Percentiles rank a stretch among this genome's conserved stretches.
Evolutionary conservation across 2,797 vertebrate species (phyloP).

Genomic region (Bothrops alternatus): DNA sequence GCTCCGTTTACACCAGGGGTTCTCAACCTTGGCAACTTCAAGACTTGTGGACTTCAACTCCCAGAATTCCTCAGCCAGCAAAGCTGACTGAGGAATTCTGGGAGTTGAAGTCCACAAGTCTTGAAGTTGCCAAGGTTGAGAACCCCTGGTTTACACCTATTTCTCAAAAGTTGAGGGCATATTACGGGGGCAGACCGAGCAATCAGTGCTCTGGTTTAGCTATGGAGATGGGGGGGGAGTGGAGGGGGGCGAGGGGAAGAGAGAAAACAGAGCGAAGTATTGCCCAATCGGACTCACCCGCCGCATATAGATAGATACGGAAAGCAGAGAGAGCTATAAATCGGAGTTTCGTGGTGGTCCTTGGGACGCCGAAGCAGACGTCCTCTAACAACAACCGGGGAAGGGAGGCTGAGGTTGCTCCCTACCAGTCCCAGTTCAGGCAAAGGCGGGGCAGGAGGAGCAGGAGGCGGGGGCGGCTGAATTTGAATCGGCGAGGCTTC

Average conservation of each 20-base stretch:
- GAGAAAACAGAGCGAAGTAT: background rate
- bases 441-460: slow-evolving; percentile 18
- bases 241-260: fast-evolving
- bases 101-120: too few species aligned
- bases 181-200: too few species aligned
- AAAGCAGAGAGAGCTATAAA: background rate
- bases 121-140: too few species aligned
- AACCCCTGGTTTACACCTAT: too few species aligned
- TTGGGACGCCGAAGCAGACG: background rate
- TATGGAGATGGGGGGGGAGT: too few species aligned
- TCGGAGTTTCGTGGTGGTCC: background rate
- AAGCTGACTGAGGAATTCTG: too few species aligned
- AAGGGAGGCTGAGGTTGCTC: background rate
- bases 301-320: background rate
- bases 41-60: too few species aligned
- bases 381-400: background rate
- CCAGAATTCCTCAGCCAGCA: too few species aligned
- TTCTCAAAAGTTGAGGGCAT: too few species aligned
- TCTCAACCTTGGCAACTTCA: too few species aligned
- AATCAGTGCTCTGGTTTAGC: background rate
- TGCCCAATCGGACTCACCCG: background rate
- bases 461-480: background rate
- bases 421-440: background rate
- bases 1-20: background rate
- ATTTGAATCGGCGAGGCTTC: background rate